These are phyloP conservation scores for Baccha elongata DNA, from an alignment of 2,888 invertebrate genomes.

Conservation along the genomic window DNA sequence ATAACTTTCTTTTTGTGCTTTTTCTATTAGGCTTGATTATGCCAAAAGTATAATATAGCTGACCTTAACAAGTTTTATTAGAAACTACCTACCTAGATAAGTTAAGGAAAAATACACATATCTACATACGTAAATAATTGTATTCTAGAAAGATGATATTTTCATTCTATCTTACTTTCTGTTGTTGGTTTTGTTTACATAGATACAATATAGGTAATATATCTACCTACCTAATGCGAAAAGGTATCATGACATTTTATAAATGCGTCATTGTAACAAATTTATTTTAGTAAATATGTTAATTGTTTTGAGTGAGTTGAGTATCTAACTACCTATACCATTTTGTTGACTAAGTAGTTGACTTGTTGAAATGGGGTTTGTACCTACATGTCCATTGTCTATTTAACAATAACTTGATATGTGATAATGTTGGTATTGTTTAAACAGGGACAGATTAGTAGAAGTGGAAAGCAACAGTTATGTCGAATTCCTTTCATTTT, in stretches of 20 bases:
- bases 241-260: not conserved
- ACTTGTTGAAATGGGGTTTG: no score
- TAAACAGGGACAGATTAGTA: no score
- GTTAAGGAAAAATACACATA: not conserved
- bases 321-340: not conserved
- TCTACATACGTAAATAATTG: not conserved
- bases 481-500: no score
- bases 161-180: not conserved
- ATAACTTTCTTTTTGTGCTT: slow-evolving; percentile 31
- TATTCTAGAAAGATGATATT: slow-evolving; percentile 5
- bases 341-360: no score
- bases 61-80: slow-evolving; percentile 16
- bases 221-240: no score
- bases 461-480: no score
- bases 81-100: not conserved
- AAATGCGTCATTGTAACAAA: slow-evolving; percentile 13
- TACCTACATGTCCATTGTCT: no score
- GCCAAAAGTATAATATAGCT: slow-evolving; percentile 3
- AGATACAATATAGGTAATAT: no score
- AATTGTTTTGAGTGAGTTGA: no score
- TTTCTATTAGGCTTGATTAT: slow-evolving; percentile 25
- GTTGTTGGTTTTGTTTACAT: not conserved
- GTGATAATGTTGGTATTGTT: no score
- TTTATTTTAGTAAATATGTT: not conserved
- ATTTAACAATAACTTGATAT: no score